These are phyloP conservation scores for Congeria kusceri DNA, from an alignment of 2,888 invertebrate species.

Conservation along the genomic window DNA sequence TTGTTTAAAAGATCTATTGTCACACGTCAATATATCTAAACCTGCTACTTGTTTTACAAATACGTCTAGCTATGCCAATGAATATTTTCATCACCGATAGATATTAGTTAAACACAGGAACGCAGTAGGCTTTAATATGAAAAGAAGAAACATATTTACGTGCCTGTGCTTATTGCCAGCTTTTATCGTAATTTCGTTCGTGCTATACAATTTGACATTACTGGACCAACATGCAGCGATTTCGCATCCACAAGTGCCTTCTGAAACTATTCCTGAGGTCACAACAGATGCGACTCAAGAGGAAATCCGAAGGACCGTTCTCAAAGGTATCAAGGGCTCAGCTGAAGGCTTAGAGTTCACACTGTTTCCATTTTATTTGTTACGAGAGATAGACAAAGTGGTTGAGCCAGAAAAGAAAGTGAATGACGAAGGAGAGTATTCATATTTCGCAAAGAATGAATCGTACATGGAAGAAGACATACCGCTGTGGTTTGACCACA, in stretches of 20 bases:
- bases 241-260: too few species aligned
- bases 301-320: too few species aligned
- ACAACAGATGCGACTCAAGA: too few species aligned
- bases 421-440: slow-evolving; percentile 29
- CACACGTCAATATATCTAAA: too few species aligned
- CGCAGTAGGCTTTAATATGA: not conserved
- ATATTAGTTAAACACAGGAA: too few species aligned
- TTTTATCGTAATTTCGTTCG: not conserved
- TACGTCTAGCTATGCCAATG: too few species aligned
- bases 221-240: too few species aligned
- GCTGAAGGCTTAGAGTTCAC: slow-evolving; percentile 1
- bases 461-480: slow-evolving; percentile 10
- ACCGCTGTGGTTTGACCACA: slow-evolving; percentile 25
- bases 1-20: too few species aligned
- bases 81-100: too few species aligned
- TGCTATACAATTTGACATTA: too few species aligned
- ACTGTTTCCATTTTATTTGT: slow-evolving; percentile 18
- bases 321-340: not conserved
- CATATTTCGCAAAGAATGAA: slow-evolving; percentile 24
- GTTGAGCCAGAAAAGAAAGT: slow-evolving; percentile 1
- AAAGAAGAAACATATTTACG: slow-evolving; percentile 4
- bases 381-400: not conserved
- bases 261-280: too few species aligned
- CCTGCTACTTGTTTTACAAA: too few species aligned
- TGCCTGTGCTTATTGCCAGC: slow-evolving; percentile 14